Base-by-base conservation (phyloP, 2,797 vertebrate species). In the Eurystomus glaucurus region DNA sequence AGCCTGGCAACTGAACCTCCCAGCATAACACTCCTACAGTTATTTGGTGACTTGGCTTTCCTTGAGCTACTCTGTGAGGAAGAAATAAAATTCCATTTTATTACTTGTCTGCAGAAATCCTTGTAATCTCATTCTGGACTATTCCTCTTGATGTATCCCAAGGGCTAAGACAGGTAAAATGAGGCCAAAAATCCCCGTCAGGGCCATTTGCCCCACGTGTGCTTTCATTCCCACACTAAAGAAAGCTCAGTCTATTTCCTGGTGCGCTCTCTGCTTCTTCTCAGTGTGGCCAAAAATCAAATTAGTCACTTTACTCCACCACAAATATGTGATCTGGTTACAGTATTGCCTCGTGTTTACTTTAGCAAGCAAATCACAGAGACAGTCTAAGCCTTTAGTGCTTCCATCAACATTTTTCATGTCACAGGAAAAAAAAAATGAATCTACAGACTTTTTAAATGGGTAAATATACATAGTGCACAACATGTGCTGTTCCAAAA, bases 271-370 rank as follows among this genome's bases (percentile, higher is more conserved):
- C 79, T 96, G 75, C 78, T 94, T 8, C 91, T 94, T 78, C 90
- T 90, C 95, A 95, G 43, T 22, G 29, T 29, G 84, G 81, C 86
- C 61, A 66, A 88, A 81, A 85, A 91, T 77, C 22, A 65, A 86
- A 93, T 85, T 35, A 80, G 62, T 43, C 48, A 4, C 84, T 85
- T 79, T 62, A 31, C 10, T 78, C 85, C 80, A 71, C 92, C 78
- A 60, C 93, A 96, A 80, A 39, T 85, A 94, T 93, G 90, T 71
- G 94, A 93, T 96, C 70, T 91, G 90, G 78, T 95, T 94, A 54
- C 83, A 93, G 74, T 31, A 62, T 12, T 71, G 83, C 66, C 58
- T 91, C 25, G 0, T 96, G 91, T 95, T 97, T 95, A 93, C 43
- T 95, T 92, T 78, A 87, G 87, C 88, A 84, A 71, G 84, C 64